Evolutionary conservation across 2,888 invertebrate species (phyloP).

Genomic region (Dryobota labecula): DNA sequence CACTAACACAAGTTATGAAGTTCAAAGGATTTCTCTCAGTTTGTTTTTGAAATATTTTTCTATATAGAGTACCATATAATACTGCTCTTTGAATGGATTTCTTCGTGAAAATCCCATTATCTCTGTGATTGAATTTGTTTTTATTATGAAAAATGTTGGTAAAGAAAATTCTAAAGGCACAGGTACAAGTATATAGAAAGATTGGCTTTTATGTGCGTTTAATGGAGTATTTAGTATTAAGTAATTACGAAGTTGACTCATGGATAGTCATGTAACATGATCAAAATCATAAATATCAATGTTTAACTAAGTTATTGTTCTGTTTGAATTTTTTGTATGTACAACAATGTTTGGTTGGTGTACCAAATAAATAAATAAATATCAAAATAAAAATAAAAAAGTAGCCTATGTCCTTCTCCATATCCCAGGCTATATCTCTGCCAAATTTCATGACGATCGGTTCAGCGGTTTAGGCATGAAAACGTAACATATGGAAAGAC

Average conservation of each 20-base stretch:
- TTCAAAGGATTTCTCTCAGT: conserved; percentile 55
- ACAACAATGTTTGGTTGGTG: too few species aligned
- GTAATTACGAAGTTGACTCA: background rate
- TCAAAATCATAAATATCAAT: too few species aligned
- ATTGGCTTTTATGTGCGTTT: background rate
- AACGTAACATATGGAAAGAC: too few species aligned
- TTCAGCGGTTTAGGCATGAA: too few species aligned
- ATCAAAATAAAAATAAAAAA: too few species aligned
- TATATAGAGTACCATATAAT: conserved; percentile 47
- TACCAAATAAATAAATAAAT: too few species aligned
- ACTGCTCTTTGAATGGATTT: conserved; percentile 53
- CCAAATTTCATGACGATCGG: too few species aligned
- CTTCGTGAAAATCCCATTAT: conserved; percentile 58
- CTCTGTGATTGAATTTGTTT: conserved; percentile 57
- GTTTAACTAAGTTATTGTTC: too few species aligned
- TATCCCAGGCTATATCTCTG: too few species aligned
- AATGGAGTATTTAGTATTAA: conserved; percentile 15
- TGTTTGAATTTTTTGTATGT: too few species aligned
- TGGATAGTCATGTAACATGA: too few species aligned
- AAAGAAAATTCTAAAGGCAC: conserved; percentile 10
- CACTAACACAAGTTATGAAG: conserved; percentile 35
- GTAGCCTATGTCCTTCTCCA: too few species aligned
- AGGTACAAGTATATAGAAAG: background rate
- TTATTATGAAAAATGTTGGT: conserved; percentile 41
- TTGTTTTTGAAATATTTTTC: conserved; percentile 58